These are phyloP conservation scores for Semnopithecus entellus DNA, from an alignment of 2,113 vertebrate genomes.

Conservation along the genomic window DNA sequence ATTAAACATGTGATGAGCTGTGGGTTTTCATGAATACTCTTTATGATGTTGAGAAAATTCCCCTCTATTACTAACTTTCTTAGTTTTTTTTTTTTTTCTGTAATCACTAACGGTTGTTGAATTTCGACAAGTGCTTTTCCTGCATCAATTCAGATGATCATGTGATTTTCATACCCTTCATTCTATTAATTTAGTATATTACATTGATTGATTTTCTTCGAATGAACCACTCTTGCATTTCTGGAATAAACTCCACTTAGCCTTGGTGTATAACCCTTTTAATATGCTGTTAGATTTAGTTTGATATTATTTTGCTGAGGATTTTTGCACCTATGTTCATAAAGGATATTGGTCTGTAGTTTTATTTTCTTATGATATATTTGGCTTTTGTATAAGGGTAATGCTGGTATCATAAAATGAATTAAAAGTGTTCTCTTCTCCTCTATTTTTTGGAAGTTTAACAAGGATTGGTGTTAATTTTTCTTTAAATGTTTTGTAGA, in stretches of 20 bases:
- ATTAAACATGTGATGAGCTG: not conserved
- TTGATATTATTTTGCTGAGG: not conserved
- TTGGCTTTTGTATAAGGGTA: not conserved
- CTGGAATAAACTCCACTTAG: not conserved
- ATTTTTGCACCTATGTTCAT: not conserved
- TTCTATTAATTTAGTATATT: not conserved
- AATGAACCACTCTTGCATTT: not conserved
- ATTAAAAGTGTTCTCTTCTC: not conserved
- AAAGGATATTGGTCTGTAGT: not conserved
- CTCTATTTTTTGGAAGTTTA: constrained; percentile 14
- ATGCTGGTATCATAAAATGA: not conserved
- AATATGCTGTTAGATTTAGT: not conserved
- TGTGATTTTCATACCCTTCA: not conserved
- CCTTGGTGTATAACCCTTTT: not conserved
- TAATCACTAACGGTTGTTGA: not conserved
- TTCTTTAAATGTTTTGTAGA: constrained; percentile 2
- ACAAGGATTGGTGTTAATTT: not conserved
- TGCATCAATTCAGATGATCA: not conserved
- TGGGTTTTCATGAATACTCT: not conserved
- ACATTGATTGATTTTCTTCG: not conserved
- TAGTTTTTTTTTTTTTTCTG: not conserved
- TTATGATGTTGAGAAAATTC: not conserved
- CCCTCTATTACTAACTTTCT: not conserved
- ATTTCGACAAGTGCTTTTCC: not conserved
- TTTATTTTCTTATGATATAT: not conserved